phyloP scores from a whole-genome alignment of 1,140 invertebrate species.

The Nomia melanderi region DNA sequence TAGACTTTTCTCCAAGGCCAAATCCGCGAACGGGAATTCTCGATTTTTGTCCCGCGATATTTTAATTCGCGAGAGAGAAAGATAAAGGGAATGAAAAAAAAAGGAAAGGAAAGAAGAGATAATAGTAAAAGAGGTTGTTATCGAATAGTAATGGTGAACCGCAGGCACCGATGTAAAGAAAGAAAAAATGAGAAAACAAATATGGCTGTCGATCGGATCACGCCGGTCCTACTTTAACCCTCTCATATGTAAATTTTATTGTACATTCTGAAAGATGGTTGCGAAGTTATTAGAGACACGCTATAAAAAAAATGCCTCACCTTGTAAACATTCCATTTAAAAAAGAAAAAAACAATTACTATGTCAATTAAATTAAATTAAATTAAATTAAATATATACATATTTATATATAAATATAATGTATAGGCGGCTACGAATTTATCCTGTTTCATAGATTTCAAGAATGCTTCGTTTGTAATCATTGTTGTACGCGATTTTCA shows the following conservation, averaged over 20 bases:
- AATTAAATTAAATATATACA: conserved; percentile 32
- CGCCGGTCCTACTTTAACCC: conserved; percentile 43
- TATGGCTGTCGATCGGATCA: conserved; percentile 32
- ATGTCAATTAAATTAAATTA: conserved; percentile 47
- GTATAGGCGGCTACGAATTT: conserved; percentile 25
- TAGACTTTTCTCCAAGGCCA: conserved; percentile 50
- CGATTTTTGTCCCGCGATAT: conserved; percentile 39
- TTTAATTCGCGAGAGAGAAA: background rate
- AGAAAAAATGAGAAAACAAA: background rate
- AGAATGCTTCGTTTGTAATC: conserved; percentile 1
- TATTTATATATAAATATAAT: conserved; percentile 8
- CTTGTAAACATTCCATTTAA: conserved; percentile 44
- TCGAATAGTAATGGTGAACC: conserved; percentile 2
- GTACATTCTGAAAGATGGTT: conserved; percentile 32
- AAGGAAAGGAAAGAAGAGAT: too few relatives aligned
- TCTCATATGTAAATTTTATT: conserved; percentile 56
- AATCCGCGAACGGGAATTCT: conserved; percentile 32
- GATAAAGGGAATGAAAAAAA: background rate
- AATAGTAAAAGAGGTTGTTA: background rate
- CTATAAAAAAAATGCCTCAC: conserved; percentile 14
- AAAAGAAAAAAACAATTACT: conserved; percentile 14
- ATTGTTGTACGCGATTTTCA: background rate
- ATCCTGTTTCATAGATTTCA: conserved; percentile 28
- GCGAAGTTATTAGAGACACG: conserved; percentile 26
- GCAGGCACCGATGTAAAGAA: background rate